Base-by-base conservation (phyloP, 2,888 invertebrate genomes). In the Eremobia ochroleuca region DNA sequence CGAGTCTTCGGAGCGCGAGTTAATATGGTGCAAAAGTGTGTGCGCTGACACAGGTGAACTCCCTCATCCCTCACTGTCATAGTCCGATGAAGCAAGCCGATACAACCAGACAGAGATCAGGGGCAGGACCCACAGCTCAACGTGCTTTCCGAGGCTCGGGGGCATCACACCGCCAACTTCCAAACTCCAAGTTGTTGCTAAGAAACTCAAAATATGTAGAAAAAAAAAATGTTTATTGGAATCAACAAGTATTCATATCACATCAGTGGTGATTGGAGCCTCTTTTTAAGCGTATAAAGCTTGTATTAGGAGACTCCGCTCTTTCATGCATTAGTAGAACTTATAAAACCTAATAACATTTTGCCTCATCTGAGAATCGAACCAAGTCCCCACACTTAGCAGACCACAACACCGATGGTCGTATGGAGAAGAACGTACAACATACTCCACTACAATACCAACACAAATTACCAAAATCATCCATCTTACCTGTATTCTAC, bases 401-500 rank as follows among this genome's bases (percentile, higher is more conserved):
- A n/a, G 25, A 11, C 11, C 52, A 52, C 1, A n/a, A 11, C 3
- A n/a, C 52, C 52, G 1, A 52, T 1, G 52, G 1, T 72, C 8
- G 0, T 21, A 21, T 13, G 2, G 2, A 28, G 9, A 28, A 34
- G 13, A 65, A n/a, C 15, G 9, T 21, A 5, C 72, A 58, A 43
- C 21, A 25, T 18, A 46, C 11, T 15, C 4, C 18, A 28, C 28
- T 13, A 46, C 13, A 61, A 37, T 49, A 49, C 28, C 18, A 25
- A 31, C 81, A 72, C 43, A 62, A 75, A 80, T 72, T 34, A 43
- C 52, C 0, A 37, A 18, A 55, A 25, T 3, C 86, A 71, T 72
- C 25, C 21, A 86, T 83, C 79, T 81, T 65, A 59, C 66, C 61
- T 61, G 43, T 67, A 76, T 78, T 69, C 37, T 67, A 59, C 79